These are phyloP conservation scores for Drosophila busckii DNA, from an alignment of 1,140 invertebrate genomes.

Conservation along the genomic window DNA sequence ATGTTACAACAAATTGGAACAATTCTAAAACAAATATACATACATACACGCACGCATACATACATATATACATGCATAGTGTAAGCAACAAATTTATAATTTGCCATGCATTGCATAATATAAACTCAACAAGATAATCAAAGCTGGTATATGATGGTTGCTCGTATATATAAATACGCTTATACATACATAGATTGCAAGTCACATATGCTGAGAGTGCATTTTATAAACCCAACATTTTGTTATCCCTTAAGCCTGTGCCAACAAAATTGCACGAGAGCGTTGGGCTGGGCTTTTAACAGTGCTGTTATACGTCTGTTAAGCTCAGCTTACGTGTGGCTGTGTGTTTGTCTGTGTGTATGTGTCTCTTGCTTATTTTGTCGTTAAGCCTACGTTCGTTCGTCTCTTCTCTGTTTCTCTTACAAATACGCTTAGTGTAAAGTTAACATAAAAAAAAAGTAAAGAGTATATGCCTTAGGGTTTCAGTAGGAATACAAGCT, in stretches of 20 bases:
- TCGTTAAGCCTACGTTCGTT: no score
- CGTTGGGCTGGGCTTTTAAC: no score
- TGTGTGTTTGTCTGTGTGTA: no score
- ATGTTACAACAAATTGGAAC: conserved; percentile 38
- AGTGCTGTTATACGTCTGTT: no score
- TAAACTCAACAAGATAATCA: conserved; percentile 26
- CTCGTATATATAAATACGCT: no score
- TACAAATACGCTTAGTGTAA: conserved; percentile 20
- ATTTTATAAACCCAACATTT: no score
- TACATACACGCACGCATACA: conserved; percentile 4
- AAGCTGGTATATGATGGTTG: conserved; percentile 24
- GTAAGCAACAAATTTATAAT: conserved; percentile 7
- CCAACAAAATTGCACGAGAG: no score
- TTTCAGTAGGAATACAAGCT: conserved; percentile 63
- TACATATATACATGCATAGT: conserved; percentile 8
- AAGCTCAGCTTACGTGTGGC: no score
- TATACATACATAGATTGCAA: no score
- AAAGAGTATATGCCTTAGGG: conserved; percentile 59
- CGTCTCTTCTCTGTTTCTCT: no score
- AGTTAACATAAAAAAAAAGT: conserved; percentile 21
- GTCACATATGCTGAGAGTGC: conserved; percentile 27
- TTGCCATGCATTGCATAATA: conserved; percentile 3
- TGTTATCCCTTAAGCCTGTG: no score
- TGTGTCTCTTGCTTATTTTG: no score
- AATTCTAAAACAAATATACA: conserved; percentile 28